Evolutionary conservation across 2,113 vertebrate species (phyloP).

Genomic region (Megalops atlanticus): DNA sequence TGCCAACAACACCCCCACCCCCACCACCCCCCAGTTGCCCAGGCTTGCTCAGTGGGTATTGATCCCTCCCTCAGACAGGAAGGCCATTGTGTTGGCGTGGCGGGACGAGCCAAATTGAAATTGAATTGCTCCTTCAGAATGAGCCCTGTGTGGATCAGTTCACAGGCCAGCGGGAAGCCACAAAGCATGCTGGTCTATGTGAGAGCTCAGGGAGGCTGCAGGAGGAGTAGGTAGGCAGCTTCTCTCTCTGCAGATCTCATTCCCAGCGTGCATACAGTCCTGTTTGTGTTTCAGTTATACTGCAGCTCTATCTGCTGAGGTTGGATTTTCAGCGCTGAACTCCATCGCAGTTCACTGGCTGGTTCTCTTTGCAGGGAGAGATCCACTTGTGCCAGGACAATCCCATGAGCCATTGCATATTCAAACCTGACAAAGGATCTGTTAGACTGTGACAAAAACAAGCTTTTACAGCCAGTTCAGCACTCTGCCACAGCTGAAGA

Average conservation of each 20-base stretch:
- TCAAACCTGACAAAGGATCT: too few relatives aligned
- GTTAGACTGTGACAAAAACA: too few relatives aligned
- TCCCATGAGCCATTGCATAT: too few relatives aligned
- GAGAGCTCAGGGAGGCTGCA: neutral
- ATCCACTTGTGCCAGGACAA: too few relatives aligned
- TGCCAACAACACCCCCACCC: neutral
- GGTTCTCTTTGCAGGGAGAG: too few relatives aligned
- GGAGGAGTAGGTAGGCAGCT: neutral
- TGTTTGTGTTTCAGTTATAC: neutral
- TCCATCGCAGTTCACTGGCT: too few relatives aligned
- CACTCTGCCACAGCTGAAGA: too few relatives aligned
- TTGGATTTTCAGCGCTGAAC: neutral
- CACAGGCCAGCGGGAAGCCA: constrained; percentile 48
- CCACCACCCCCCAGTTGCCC: neutral
- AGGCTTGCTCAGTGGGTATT: neutral
- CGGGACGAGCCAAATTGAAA: constrained; percentile 47
- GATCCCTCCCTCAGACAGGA: constrained; percentile 47
- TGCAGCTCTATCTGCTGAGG: constrained; percentile 22
- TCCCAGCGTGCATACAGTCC: too few relatives aligned
- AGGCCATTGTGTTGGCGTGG: constrained; percentile 52
- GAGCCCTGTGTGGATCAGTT: constrained; percentile 52
- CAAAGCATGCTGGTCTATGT: constrained; percentile 27
- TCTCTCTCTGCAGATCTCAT: too few relatives aligned
- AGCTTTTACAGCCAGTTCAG: too few relatives aligned
- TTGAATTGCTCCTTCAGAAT: constrained; percentile 56